phyloP scores from a whole-genome alignment of 2,113 vertebrate genomes.

The Monopterus albus region DNA sequence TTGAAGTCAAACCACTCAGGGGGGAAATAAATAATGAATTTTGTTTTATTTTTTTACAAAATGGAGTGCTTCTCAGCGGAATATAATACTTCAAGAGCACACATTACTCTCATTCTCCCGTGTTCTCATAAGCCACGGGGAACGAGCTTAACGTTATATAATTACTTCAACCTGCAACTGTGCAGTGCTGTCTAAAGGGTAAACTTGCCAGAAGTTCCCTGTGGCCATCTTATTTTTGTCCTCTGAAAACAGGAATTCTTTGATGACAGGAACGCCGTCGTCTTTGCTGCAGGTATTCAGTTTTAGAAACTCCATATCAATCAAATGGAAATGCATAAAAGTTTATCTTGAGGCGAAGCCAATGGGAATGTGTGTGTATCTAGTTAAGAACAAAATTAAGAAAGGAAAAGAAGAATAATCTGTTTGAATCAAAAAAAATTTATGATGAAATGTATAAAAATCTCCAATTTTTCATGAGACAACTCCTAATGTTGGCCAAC shows the following conservation, averaged over 20 bases:
- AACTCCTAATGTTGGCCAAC: too few species aligned
- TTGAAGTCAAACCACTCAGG: slow-evolving; percentile 73
- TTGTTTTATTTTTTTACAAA: not conserved
- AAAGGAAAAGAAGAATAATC: too few species aligned
- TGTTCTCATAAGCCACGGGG: slow-evolving; percentile 54
- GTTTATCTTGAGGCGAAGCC: slow-evolving; percentile 66
- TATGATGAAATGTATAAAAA: too few species aligned
- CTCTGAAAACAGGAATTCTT: slow-evolving; percentile 65
- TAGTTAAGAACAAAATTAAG: slow-evolving; percentile 58
- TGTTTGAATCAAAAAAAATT: too few species aligned
- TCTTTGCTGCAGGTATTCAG: slow-evolving; percentile 64
- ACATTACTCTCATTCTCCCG: slow-evolving; percentile 45
- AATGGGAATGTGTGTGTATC: slow-evolving; percentile 41
- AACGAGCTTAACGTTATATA: slow-evolving; percentile 67
- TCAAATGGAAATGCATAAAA: slow-evolving; percentile 52
- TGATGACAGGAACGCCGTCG: slow-evolving; percentile 62
- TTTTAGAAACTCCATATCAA: slow-evolving; percentile 64
- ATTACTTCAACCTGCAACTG: slow-evolving; percentile 71
- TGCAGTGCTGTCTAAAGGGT: slow-evolving; percentile 60
- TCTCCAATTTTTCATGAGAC: too few species aligned
- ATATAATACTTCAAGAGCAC: slow-evolving; percentile 72
- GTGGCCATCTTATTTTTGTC: slow-evolving; percentile 58
- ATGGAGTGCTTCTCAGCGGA: slow-evolving; percentile 67
- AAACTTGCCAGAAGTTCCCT: slow-evolving; percentile 61
- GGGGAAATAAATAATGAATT: slow-evolving; percentile 58